Evolutionary conservation across 2,888 invertebrate genomes (phyloP).

Genomic region (Mythimna albipuncta): DNA sequence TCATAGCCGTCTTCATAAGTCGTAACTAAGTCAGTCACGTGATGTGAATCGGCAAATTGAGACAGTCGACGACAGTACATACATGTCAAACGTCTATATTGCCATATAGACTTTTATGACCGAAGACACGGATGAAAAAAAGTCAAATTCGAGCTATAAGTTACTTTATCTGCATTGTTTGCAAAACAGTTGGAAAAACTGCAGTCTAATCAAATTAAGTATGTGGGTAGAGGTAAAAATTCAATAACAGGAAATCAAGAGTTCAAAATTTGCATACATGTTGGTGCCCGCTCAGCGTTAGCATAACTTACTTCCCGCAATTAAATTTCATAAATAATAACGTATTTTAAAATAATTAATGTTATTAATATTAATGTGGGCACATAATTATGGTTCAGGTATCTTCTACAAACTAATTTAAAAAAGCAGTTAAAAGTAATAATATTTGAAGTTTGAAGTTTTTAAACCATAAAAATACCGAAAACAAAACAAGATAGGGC

Average conservation of each 20-base stretch:
- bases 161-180: background rate
- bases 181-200: slow-evolving; percentile 4
- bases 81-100: slow-evolving; percentile 45
- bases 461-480: slow-evolving; percentile 2
- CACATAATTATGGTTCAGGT: background rate
- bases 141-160: slow-evolving; percentile 19
- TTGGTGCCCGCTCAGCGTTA: slow-evolving; percentile 1
- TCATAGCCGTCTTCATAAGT: slow-evolving; percentile 37
- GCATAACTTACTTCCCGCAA: slow-evolving; percentile 2
- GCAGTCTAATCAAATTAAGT: slow-evolving; percentile 1
- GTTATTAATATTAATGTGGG: background rate
- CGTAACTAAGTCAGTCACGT: slow-evolving; percentile 37
- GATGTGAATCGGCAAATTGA: slow-evolving; percentile 55
- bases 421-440: background rate
- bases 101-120: slow-evolving; percentile 36
- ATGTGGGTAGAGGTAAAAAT: slow-evolving; percentile 40
- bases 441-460: background rate
- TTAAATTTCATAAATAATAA: slow-evolving; percentile 5
- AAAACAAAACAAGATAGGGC: background rate
- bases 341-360: background rate
- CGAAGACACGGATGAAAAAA: slow-evolving; percentile 16
- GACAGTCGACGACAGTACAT: slow-evolving; percentile 34
- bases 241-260: slow-evolving; percentile 54
- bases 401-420: too few species aligned
- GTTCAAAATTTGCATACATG: slow-evolving; percentile 35